phyloP scores from a whole-genome alignment of 2,888 invertebrate genomes.

The Ametastegia equiseti region DNA sequence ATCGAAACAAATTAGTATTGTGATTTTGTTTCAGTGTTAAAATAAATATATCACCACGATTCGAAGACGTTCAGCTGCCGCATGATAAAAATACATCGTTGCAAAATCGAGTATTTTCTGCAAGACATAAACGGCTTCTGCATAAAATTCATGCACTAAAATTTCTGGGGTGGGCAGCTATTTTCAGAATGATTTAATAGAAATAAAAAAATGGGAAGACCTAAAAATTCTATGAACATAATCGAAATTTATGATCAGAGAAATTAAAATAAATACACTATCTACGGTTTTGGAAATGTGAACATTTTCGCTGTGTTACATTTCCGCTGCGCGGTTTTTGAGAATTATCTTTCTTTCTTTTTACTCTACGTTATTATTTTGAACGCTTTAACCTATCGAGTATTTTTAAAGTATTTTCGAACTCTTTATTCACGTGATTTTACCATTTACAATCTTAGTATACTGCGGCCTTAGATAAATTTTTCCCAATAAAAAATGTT shows the following conservation, averaged over 20 bases:
- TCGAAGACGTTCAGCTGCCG: neutral
- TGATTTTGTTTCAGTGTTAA: neutral
- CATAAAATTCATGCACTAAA: neutral
- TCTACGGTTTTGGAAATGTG: neutral
- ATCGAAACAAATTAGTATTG: neutral
- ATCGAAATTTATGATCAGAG: neutral
- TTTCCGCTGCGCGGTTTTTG: neutral
- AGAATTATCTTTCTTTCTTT: neutral
- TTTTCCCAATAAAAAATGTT: constrained; percentile 1
- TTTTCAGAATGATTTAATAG: neutral
- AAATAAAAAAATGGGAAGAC: neutral
- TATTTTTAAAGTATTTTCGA: neutral
- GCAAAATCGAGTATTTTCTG: neutral
- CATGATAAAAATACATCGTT: neutral
- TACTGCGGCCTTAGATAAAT: neutral
- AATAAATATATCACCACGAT: neutral
- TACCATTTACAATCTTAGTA: neutral
- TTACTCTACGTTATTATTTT: neutral
- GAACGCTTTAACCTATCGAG: neutral
- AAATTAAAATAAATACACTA: neutral
- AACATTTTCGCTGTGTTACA: neutral
- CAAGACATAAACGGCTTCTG: neutral
- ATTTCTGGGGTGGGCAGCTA: neutral
- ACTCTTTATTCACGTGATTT: neutral
- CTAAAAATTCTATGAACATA: neutral